Conservation (phyloP, 2,113 vertebrate genomes). For the Cromileptes altivelis region DNA sequence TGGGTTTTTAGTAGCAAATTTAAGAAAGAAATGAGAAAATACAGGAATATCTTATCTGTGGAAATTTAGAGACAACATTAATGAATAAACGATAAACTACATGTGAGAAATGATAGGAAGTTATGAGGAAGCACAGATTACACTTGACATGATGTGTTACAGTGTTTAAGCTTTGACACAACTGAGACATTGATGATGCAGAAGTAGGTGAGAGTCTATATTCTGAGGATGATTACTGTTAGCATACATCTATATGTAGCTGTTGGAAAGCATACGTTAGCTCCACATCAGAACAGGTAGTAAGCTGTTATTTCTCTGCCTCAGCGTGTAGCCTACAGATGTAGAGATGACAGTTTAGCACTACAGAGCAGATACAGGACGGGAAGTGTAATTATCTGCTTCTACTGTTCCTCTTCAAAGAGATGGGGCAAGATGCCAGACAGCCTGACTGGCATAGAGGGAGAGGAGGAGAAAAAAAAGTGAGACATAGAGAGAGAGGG, state of each 20-base stretch:
- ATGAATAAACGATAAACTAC: neutral
- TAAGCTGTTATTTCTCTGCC: conserved; percentile 54
- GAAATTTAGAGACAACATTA: neutral
- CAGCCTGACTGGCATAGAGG: conserved; percentile 57
- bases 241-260: neutral
- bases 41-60: neutral
- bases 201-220: neutral
- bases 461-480: conserved; percentile 6
- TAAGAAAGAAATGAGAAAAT: neutral
- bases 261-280: neutral
- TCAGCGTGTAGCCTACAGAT: conserved; percentile 55
- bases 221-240: neutral
- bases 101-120: neutral
- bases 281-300: conserved; percentile 12
- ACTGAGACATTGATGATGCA: neutral
- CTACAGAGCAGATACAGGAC: conserved; percentile 77
- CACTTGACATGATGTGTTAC: too few species aligned
- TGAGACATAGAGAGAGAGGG: conserved; percentile 19
- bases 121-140: neutral
- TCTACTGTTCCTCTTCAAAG: conserved; percentile 74
- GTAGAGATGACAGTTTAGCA: conserved; percentile 72
- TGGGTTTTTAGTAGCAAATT: too few species aligned
- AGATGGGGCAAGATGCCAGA: conserved; percentile 59
- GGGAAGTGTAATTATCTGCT: conserved; percentile 83
- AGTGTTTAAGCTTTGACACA: neutral